phyloP scores from a whole-genome alignment of 2,113 vertebrate genomes.

The Aythya baeri region DNA sequence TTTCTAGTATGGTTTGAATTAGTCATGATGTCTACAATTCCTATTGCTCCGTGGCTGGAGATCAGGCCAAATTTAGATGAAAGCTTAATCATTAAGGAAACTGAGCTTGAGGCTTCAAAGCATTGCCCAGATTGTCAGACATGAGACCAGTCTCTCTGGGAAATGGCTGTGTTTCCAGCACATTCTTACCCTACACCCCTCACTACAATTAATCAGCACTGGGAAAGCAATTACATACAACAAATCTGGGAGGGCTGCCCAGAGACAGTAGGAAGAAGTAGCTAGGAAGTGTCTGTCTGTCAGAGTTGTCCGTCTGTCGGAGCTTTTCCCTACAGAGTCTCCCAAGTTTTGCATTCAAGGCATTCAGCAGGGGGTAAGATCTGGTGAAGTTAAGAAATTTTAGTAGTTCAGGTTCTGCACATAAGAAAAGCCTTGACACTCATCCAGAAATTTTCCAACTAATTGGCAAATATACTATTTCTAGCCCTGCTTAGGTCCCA shows the following conservation, averaged over 20 bases:
- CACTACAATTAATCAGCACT: neutral
- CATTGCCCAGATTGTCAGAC: neutral
- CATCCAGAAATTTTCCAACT: neutral
- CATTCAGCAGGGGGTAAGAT: neutral
- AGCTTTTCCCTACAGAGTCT: neutral
- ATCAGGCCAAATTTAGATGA: conserved; percentile 6
- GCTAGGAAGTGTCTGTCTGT: neutral
- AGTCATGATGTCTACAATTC: neutral
- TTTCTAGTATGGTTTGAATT: neutral
- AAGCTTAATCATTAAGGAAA: neutral
- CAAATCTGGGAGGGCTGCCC: neutral
- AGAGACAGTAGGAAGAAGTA: neutral
- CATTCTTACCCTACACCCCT: neutral
- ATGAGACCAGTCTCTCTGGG: neutral
- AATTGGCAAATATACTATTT: neutral
- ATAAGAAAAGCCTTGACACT: neutral
- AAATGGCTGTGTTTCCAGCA: neutral
- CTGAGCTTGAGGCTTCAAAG: conserved; percentile 7
- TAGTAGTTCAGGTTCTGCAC: neutral
- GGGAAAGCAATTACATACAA: neutral
- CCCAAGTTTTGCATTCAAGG: rapidly evolving
- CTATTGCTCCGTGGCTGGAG: neutral
- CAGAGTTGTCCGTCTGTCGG: neutral
- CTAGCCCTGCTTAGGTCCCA: neutral
- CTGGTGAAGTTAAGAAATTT: neutral